A percentile compares a stretch with the other conserved stretches of the same genome.
Conservation (phyloP, 2,888 invertebrate species). For the Tigriopus californicus region DNA sequence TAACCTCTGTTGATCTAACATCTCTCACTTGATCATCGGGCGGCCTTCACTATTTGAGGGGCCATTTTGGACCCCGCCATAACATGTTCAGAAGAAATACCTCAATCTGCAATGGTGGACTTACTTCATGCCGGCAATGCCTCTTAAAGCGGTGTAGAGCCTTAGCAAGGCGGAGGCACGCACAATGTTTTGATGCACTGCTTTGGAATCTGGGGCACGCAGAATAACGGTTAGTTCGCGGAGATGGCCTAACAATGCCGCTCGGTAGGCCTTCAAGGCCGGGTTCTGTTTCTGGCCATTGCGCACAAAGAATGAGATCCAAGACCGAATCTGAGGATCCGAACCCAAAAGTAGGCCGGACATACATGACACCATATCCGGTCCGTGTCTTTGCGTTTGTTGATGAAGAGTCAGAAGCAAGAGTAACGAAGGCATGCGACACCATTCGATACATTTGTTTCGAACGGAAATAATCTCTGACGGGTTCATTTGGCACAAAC, state of each 20-base stretch:
- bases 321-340: conserved; percentile 68
- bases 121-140: conserved; percentile 75
- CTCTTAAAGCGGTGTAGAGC: conserved; percentile 75
- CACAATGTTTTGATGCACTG: conserved; percentile 29
- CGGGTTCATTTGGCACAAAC: conserved; percentile 74
- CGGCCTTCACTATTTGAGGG: too few species aligned
- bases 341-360: conserved; percentile 74
- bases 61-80: too few species aligned
- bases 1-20: conserved; percentile 7
- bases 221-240: conserved; percentile 28
- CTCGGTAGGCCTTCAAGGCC: conserved; percentile 48
- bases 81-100: too few species aligned
- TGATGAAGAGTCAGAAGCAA: conserved; percentile 53
- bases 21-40: background rate
- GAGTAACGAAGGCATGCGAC: conserved; percentile 72
- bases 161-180: conserved; percentile 64
- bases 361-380: conserved; percentile 55
- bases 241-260: conserved; percentile 53
- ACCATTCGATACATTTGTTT: conserved; percentile 65
- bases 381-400: conserved; percentile 18
- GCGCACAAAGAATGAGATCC: conserved; percentile 80
- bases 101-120: conserved; percentile 19
- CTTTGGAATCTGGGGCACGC: conserved; percentile 35
- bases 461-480: conserved; percentile 62
- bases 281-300: conserved; percentile 59